Percentiles rank a stretch among this genome's conserved stretches.
These are phyloP conservation scores for Eubasilissa splendida DNA, from an alignment of 2,888 invertebrate genomes.

Conservation along the genomic window DNA sequence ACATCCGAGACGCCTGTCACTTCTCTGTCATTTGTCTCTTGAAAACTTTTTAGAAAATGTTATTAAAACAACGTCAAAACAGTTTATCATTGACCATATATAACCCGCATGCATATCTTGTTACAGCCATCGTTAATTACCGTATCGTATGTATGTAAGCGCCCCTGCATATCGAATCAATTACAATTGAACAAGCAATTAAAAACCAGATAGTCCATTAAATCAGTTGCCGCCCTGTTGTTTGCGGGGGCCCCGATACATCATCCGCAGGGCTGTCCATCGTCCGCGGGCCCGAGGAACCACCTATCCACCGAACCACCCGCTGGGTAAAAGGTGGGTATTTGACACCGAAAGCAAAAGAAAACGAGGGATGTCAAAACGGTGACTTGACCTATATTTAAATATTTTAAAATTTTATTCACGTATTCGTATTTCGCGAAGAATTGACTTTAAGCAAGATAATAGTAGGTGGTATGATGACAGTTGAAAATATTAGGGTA, in stretches of 20 bases:
- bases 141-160: slow-evolving; percentile 19
- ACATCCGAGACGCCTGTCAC: too few species aligned
- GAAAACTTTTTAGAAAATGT: not conserved
- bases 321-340: slow-evolving; percentile 14
- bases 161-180: slow-evolving; percentile 45
- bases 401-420: too few species aligned
- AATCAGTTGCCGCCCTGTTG: slow-evolving; percentile 37
- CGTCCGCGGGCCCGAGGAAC: not conserved
- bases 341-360: slow-evolving; percentile 22
- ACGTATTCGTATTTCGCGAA: too few species aligned
- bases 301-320: slow-evolving; percentile 17
- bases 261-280: slow-evolving; percentile 31
- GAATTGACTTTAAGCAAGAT: too few species aligned
- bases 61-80: slow-evolving; percentile 23
- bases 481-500: too few species aligned
- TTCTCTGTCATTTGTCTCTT: too few species aligned
- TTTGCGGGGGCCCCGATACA: slow-evolving; percentile 21
- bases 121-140: slow-evolving; percentile 34
- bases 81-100: slow-evolving; percentile 25
- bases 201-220: slow-evolving; percentile 39
- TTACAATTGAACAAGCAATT: slow-evolving; percentile 47
- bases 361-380: not conserved
- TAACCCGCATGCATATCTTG: slow-evolving; percentile 29
- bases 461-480: too few species aligned
- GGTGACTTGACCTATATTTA: too few species aligned